Base-by-base conservation (phyloP, 1,140 invertebrate genomes). In the Dolichoris vasculosae region DNA sequence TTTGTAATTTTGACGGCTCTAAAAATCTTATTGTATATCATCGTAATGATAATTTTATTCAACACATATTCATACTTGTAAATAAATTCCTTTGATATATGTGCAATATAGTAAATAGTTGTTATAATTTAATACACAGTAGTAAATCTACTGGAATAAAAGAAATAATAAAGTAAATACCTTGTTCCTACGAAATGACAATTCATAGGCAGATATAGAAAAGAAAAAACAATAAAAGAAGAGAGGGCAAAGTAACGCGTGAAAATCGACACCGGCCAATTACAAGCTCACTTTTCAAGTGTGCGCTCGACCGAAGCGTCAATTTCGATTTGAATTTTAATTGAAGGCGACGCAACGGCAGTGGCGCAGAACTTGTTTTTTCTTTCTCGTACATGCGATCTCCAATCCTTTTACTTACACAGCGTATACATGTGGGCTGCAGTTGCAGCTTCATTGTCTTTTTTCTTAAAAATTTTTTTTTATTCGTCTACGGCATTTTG, bases 301-400 rank as follows among this genome's bases (percentile, higher is more conserved):
- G 63, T 48, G 40, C 79, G 64, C 30, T 73, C 80, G 46, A 55
- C 67, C 80, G 80, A 55, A 73, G 80, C 69, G 67, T 73, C 80
- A 38, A 82, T 82, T 82, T 82, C 40, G 38, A 84, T 84, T 84
- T 38, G 67, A 84, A 69, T 84, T 84, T 79, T 71, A 84, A 84
- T 84, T 67, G 63, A 84, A 79, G 46, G 43, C 63, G 73, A 64
- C 69, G 46, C 35, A 23, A 4, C 35, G 55, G 51, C 51, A 79
- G 77, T 48, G 48, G 48, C 46, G 67, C 67, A 35, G 13, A 69
- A 75, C 75, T 55, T 77, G 13, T 55, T 77, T 55, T 77, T 48
- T 77, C 46, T 51, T 55, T 30, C 43, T 23, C 46, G 30, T 35
- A 67, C 38, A 80, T 17, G 38, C 43, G 48, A 35, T 75, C 71